Conservation (phyloP, 2,888 invertebrate genomes). For the Mythimna impura region DNA sequence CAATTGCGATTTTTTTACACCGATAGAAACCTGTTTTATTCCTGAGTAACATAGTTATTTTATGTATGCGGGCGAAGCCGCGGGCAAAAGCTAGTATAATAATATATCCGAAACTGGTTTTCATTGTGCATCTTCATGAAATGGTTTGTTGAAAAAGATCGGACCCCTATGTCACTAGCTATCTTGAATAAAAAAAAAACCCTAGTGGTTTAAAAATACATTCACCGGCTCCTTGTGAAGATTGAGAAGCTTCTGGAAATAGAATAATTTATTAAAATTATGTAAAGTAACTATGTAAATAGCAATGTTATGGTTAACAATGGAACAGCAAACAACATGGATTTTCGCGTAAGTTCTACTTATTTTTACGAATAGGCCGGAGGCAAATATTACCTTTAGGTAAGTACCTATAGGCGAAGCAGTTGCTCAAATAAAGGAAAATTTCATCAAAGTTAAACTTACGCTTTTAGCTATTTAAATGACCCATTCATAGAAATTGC, state of each 20-base stretch:
- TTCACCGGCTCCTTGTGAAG: neutral
- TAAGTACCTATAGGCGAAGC: neutral
- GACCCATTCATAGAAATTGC: too few relatives aligned
- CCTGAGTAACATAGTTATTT: too few relatives aligned
- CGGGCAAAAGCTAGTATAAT: too few relatives aligned
- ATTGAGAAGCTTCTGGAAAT: conserved; percentile 11
- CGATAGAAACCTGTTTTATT: too few relatives aligned
- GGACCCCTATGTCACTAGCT: neutral
- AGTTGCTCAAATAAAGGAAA: conserved; percentile 1
- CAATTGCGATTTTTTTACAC: too few relatives aligned
- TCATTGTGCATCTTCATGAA: neutral
- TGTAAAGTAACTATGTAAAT: conserved; percentile 16
- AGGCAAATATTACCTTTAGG: conserved; percentile 8
- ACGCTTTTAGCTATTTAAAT: too few relatives aligned
- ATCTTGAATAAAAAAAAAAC: neutral
- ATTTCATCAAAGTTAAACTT: neutral
- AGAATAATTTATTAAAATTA: conserved; percentile 18
- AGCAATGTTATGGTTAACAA: conserved; percentile 10
- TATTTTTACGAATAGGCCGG: neutral
- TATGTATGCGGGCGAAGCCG: too few relatives aligned
- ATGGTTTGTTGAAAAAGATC: neutral
- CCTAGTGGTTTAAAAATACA: neutral
- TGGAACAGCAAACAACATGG: conserved; percentile 11
- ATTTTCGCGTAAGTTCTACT: neutral
- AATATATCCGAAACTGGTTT: neutral